Base-by-base conservation (phyloP, 2,888 invertebrate species). In the Petrolisthes cinctipes region DNA sequence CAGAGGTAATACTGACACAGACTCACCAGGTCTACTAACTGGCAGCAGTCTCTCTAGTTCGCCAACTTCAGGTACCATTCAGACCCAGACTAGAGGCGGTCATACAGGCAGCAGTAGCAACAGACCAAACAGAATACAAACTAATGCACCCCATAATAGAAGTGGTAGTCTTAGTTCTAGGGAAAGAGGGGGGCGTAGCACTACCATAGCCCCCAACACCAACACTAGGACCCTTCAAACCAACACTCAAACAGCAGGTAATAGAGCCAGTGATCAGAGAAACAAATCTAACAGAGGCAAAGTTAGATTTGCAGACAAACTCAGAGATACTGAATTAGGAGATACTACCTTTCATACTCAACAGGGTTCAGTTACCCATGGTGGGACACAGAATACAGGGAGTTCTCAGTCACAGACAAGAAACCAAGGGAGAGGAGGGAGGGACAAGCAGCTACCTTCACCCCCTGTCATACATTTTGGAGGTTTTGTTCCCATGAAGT, bases 401-500 rank as follows among this genome's bases (percentile, higher is more conserved):
- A 37, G 61, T 61, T 23, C 9, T 6, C 37, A 11, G 20, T 14
- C 6, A 6, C 14, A n/a, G n/a, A 71, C 71, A n/a, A 71, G 71
- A 14, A 3, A 20, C 5, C 20, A 20, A 11, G 66, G 54, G n/a
- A 76, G 14, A 51, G 61, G 9, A 81, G 81, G 37, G 23, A 61
- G 51, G 57, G 20, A 11, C 6, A 61, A 57, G 14, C 11, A 78
- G 53, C 66, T 78, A n/a, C 78, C 84, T 17, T 37, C 84, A 76
- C 78, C 66, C 5, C 84, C 84, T 51, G 51, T 66, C n/a, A 57
- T 78, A 20, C 9, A 78, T 11, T 76, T 76, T 9, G 84, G 84
- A 6, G 84, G 84, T 17, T 84, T 84, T 73, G 20, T 78, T n/a
- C 84, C 84, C 11, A 66, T 84, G 78, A 84, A 61, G n/a, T 53